These are phyloP conservation scores for Apoderus coryli DNA, from an alignment of 2,888 invertebrate genomes.

Conservation along the genomic window DNA sequence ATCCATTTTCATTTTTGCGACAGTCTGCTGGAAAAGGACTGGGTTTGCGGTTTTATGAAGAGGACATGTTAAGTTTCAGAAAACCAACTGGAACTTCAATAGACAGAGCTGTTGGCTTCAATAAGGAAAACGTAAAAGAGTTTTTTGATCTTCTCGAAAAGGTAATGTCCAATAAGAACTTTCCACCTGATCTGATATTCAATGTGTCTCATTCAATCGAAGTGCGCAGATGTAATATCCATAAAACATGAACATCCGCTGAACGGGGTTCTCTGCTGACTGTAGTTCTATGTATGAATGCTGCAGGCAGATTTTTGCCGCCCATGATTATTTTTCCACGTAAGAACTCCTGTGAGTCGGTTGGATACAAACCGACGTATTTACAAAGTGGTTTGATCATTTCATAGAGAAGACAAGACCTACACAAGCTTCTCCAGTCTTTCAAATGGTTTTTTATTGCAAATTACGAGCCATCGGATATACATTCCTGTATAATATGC, in stretches of 20 bases:
- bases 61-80: slow-evolving; percentile 11
- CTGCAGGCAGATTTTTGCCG: slow-evolving; percentile 8
- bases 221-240: slow-evolving; percentile 8
- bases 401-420: slow-evolving; percentile 5
- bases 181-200: slow-evolving; percentile 9
- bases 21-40: slow-evolving; percentile 13
- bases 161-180: slow-evolving; percentile 9
- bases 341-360: slow-evolving; percentile 4
- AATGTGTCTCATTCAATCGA: slow-evolving; percentile 13
- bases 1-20: slow-evolving; percentile 12
- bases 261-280: slow-evolving; percentile 11
- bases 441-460: too few species aligned
- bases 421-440: slow-evolving; percentile 5
- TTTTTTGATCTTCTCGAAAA: slow-evolving; percentile 12
- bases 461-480: too few species aligned
- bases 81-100: slow-evolving; percentile 13
- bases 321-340: slow-evolving; percentile 8
- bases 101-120: slow-evolving; percentile 12
- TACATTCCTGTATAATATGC: too few species aligned
- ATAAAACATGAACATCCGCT: slow-evolving; percentile 9
- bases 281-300: slow-evolving; percentile 8
- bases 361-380: slow-evolving; percentile 6
- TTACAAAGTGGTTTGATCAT: slow-evolving; percentile 8
- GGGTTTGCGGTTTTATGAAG: not conserved
- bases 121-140: slow-evolving; percentile 11